Conservation (phyloP, 2,113 vertebrate genomes). For the Carassius auratus region DNA sequence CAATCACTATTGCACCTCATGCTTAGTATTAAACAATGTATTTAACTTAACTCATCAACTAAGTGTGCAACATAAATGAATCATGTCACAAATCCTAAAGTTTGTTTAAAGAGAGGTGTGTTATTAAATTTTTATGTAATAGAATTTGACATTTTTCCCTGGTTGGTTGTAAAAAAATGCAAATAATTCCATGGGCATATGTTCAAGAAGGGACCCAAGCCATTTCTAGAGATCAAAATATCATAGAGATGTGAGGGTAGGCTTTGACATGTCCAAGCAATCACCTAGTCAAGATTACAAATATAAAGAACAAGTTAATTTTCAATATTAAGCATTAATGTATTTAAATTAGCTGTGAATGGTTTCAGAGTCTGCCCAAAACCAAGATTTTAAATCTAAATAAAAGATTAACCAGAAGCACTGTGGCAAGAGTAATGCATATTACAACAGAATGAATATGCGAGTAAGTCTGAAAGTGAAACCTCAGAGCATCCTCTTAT, state of each 20-base stretch:
- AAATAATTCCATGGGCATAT: neutral
- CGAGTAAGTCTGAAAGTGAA: conserved; percentile 34
- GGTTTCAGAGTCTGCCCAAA: neutral
- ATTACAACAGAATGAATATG: neutral
- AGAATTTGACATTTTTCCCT: no score
- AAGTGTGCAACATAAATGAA: neutral
- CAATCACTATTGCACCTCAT: neutral
- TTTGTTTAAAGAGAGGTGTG: neutral
- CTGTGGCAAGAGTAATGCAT: neutral
- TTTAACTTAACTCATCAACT: neutral
- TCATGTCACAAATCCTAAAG: neutral
- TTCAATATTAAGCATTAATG: neutral
- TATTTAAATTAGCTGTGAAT: neutral
- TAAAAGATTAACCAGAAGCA: neutral
- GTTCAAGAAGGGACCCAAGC: neutral
- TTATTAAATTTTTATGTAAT: no score
- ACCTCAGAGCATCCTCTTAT: conserved; percentile 52
- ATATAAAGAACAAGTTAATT: neutral
- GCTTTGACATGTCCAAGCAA: no score
- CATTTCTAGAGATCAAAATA: neutral
- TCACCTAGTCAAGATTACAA: neutral
- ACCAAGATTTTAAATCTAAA: neutral
- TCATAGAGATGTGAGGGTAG: no score
- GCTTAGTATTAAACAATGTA: neutral
- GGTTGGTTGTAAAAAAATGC: no score